A percentile compares a stretch with the other conserved stretches of the same genome.
phyloP scores from a whole-genome alignment of 2,797 vertebrate genomes.

The Etheostoma nigrum region DNA sequence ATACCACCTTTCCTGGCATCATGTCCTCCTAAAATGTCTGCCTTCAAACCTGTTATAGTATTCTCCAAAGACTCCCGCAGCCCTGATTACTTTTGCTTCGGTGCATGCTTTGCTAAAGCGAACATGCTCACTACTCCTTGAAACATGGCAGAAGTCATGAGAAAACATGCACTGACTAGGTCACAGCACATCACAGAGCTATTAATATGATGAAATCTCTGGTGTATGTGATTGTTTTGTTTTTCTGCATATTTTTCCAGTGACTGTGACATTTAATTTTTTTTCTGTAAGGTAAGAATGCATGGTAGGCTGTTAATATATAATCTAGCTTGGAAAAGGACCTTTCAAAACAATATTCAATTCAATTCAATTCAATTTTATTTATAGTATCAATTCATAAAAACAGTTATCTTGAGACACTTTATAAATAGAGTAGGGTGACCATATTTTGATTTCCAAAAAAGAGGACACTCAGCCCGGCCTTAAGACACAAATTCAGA shows the following conservation, averaged over 20 bases:
- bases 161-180: slow-evolving; percentile 49
- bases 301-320: slow-evolving; percentile 21
- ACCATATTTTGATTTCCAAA: no score
- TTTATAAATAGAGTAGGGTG: no score
- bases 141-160: slow-evolving; percentile 68
- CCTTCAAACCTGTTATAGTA: slow-evolving; percentile 57
- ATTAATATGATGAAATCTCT: slow-evolving; percentile 44
- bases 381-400: no score
- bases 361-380: no score
- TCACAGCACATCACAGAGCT: slow-evolving; percentile 62
- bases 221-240: slow-evolving; percentile 35
- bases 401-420: no score
- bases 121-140: slow-evolving; percentile 74
- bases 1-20: slow-evolving; percentile 43
- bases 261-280: slow-evolving; percentile 27
- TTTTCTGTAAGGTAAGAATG: background rate
- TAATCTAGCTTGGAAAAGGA: slow-evolving; percentile 9
- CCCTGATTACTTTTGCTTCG: slow-evolving; percentile 69
- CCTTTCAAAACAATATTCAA: slow-evolving; percentile 17
- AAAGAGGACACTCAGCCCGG: no score
- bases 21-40: slow-evolving; percentile 62
- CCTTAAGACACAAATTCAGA: no score
- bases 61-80: slow-evolving; percentile 70
- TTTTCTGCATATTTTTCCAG: slow-evolving; percentile 22
- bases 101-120: slow-evolving; percentile 61